Percentiles rank a stretch among this genome's conserved stretches.
phyloP scores from a whole-genome alignment of 2,888 invertebrate genomes.

The Parthenolecanium corni region DNA sequence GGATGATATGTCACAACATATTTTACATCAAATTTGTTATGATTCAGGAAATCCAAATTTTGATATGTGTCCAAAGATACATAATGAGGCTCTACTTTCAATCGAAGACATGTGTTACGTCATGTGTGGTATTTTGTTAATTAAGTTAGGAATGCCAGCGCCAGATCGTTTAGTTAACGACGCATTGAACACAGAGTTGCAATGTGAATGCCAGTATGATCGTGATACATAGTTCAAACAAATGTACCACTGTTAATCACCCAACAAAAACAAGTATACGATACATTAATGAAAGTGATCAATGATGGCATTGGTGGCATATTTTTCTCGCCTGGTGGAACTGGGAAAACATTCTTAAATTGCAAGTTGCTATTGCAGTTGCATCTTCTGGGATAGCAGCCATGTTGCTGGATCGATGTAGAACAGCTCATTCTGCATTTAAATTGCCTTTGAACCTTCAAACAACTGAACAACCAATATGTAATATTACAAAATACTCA shows the following conservation, averaged over 20 bases:
- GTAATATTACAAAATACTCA: conserved; percentile 16
- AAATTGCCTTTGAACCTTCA: conserved; percentile 36
- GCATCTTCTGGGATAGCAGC: conserved; percentile 41
- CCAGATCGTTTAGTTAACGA: conserved; percentile 33
- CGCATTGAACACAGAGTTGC: conserved; percentile 35
- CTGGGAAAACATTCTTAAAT: conserved; percentile 38
- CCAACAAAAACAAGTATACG: background rate
- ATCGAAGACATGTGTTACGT: conserved; percentile 37
- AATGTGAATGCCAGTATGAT: conserved; percentile 36
- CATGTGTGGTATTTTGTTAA: conserved; percentile 34
- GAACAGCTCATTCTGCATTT: conserved; percentile 39
- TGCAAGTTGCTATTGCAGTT: conserved; percentile 37
- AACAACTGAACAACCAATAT: background rate
- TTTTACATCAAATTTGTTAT: conserved; percentile 32
- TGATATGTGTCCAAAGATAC: conserved; percentile 33
- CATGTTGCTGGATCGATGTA: conserved; percentile 37
- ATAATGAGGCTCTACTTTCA: conserved; percentile 35
- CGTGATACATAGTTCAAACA: conserved; percentile 6
- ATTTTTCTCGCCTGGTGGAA: conserved; percentile 26
- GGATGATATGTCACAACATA: conserved; percentile 32
- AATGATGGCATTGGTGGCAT: background rate
- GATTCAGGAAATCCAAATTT: conserved; percentile 31
- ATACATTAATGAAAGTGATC: background rate
- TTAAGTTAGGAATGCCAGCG: conserved; percentile 34
- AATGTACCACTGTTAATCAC: conserved; percentile 17